phyloP scores from a whole-genome alignment of 1,140 invertebrate species.

The Drosophila carrolli region DNA sequence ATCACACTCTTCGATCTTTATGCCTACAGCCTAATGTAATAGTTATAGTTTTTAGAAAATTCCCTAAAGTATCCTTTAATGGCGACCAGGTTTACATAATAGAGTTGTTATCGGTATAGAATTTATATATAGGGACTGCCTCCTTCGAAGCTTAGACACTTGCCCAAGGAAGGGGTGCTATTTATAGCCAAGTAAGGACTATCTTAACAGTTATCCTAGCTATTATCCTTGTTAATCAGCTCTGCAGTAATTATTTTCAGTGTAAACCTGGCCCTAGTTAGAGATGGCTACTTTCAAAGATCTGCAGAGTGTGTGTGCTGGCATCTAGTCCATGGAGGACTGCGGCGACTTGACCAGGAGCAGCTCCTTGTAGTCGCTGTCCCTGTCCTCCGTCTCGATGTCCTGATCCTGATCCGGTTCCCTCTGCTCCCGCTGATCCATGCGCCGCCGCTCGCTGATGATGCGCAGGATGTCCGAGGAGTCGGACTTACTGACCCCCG shows the following conservation, averaged over 20 bases:
- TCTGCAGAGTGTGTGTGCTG: background rate
- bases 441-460: constrained; percentile 80
- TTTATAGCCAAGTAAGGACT: background rate
- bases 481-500: constrained; percentile 66
- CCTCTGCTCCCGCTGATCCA: constrained; percentile 75
- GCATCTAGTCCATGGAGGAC: constrained; percentile 74
- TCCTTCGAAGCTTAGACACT: too few species aligned
- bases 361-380: constrained; percentile 81
- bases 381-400: constrained; percentile 48
- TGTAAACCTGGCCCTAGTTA: constrained; percentile 4
- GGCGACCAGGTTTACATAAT: background rate
- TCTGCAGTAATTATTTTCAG: background rate
- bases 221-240: constrained; percentile 1
- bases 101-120: too few species aligned
- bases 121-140: too few species aligned
- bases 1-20: constrained; percentile 20
- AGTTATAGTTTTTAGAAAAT: constrained; percentile 63
- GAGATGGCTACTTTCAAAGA: background rate
- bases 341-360: constrained; percentile 81
- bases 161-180: too few species aligned
- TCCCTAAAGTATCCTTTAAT: constrained; percentile 55
- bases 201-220: constrained; percentile 2
- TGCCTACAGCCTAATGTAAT: constrained; percentile 40
- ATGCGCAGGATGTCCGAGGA: constrained; percentile 82
- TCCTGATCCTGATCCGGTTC: constrained; percentile 11